A percentile compares a stretch with the other conserved stretches of the same genome.
These are phyloP conservation scores for Cyrtorhinus lividipennis DNA, from an alignment of 1,140 invertebrate species.

Conservation along the genomic window DNA sequence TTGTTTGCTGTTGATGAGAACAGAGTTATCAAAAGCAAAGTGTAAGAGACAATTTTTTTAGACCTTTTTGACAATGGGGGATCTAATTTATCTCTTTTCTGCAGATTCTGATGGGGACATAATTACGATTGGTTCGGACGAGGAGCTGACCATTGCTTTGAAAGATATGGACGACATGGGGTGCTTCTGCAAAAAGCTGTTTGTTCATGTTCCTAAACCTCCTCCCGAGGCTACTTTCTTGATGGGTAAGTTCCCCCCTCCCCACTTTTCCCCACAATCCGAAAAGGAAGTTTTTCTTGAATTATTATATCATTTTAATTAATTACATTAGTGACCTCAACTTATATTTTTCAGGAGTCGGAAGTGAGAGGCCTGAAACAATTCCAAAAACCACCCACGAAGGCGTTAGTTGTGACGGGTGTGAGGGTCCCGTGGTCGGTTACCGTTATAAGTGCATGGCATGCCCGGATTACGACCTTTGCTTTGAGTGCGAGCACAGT, in stretches of 20 bases:
- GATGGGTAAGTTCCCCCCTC: too few species aligned
- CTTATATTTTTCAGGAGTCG: too few species aligned
- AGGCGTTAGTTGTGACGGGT: constrained; percentile 63
- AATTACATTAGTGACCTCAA: too few species aligned
- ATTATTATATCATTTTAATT: too few species aligned
- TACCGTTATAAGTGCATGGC: constrained; percentile 74
- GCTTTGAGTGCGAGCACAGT: constrained; percentile 53
- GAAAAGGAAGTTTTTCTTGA: too few species aligned
- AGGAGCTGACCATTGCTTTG: constrained; percentile 47
- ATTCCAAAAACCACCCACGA: constrained; percentile 32
- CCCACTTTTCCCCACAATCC: too few species aligned
- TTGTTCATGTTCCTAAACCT: constrained; percentile 1
- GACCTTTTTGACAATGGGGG: too few species aligned
- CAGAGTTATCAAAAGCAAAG: too few species aligned
- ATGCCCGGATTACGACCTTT: constrained; percentile 74
- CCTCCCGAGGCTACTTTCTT: too few species aligned
- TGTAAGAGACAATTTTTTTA: too few species aligned
- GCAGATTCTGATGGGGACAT: constrained; percentile 43
- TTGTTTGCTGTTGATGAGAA: too few species aligned
- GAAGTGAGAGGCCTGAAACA: neutral
- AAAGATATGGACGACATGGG: constrained; percentile 24
- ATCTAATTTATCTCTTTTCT: too few species aligned
- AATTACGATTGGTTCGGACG: constrained; percentile 45
- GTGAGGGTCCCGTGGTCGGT: constrained; percentile 45
- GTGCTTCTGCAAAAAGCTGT: constrained; percentile 14